A percentile compares a stretch with the other conserved stretches of the same genome.
These are phyloP conservation scores for Trachymyrmex septentrionalis DNA, from an alignment of 1,140 invertebrate species.

Conservation along the genomic window DNA sequence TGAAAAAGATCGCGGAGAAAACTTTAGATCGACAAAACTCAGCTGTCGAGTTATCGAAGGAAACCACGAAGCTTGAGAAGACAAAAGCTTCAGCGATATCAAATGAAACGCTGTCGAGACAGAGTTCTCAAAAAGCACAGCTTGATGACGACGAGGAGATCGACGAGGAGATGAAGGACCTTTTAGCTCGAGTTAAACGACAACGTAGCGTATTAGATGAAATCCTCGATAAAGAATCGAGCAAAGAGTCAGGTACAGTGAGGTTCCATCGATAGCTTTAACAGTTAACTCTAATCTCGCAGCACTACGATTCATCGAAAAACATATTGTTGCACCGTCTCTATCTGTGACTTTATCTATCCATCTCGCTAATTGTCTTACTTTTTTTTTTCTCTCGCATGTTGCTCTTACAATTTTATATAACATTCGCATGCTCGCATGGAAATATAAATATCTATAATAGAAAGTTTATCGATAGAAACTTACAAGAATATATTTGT, in stretches of 20 bases:
- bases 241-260: constrained; percentile 81
- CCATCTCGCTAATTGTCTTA: constrained; percentile 36
- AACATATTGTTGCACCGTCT: neutral
- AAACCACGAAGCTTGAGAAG: constrained; percentile 74
- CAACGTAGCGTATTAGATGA: constrained; percentile 91
- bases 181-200: constrained; percentile 89
- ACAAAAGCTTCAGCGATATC: constrained; percentile 65
- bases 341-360: neutral
- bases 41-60: constrained; percentile 66
- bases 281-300: constrained; percentile 50
- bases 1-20: constrained; percentile 44
- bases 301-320: constrained; percentile 13
- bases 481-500: neutral
- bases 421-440: neutral
- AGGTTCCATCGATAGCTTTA: constrained; percentile 33
- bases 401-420: constrained; percentile 9
- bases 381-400: neutral
- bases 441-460: constrained; percentile 29
- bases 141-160: constrained; percentile 84
- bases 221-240: constrained; percentile 89
- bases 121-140: constrained; percentile 75
- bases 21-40: constrained; percentile 36
- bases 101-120: constrained; percentile 69
- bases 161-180: constrained; percentile 88
- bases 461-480: neutral